Conservation (phyloP, 2,113 vertebrate genomes). For the Reinhardtius hippoglossoides region DNA sequence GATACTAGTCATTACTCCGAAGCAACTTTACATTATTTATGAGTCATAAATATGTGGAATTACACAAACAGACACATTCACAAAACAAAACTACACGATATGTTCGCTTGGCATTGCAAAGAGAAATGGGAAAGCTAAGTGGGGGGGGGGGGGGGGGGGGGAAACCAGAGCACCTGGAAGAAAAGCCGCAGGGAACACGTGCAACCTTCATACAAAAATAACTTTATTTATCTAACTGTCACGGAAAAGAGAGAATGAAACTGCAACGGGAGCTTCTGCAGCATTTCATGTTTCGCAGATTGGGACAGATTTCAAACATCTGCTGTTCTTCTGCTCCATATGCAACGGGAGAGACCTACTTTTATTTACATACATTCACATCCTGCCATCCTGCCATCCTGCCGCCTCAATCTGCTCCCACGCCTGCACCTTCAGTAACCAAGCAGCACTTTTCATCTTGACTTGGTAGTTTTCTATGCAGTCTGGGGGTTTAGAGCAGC, state of each 20-base stretch:
- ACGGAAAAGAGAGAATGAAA: neutral
- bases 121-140: neutral
- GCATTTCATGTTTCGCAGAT: neutral
- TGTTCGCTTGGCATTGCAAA: neutral
- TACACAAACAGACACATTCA: neutral
- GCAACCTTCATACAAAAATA: neutral
- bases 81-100: neutral
- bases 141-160: neutral
- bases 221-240: conserved; percentile 5
- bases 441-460: too few species aligned
- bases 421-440: neutral
- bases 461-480: neutral
- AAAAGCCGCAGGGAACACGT: neutral
- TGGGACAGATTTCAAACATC: neutral
- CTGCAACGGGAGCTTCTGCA: neutral
- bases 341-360: neutral
- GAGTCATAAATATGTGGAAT: conserved; percentile 24
- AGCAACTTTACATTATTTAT: neutral
- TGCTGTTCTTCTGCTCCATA: neutral
- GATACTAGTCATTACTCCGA: neutral
- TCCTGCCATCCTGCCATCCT: neutral
- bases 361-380: neutral
- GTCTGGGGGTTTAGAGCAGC: neutral
- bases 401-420: neutral
- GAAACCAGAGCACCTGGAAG: neutral